Evolutionary conservation across 1,140 invertebrate genomes (phyloP), one percentile per base, ranked within the genome.

Genomic region (Amphibalanus amphitrite): DNA sequence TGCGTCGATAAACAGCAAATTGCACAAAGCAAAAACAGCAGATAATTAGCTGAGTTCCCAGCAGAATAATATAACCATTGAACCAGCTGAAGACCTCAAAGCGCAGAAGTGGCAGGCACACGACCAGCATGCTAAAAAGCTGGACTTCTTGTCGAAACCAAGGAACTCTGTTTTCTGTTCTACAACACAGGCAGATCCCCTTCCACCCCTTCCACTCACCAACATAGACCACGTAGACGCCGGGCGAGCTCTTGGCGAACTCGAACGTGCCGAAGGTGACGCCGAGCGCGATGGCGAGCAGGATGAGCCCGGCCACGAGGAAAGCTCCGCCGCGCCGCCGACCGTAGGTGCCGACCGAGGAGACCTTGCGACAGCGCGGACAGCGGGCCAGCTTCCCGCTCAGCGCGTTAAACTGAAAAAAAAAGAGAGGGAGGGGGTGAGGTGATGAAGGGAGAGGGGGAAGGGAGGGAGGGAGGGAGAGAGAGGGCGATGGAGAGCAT

Each of bases 371-470:
- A 82, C 94, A 97, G 81, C 95, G 92, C 47, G 95, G 93, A 85
- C 95, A 97, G 78, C 93, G 86, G n/a, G 94, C 94, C 72, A 97
- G 83, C 73, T 93, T 89, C 82, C 96, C 97, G 78, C 90, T 92
- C 78, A 95, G 82, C 74, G 91, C 91, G 80, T 96, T 95, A 79
- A 96, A 97, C 91, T 95, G 84, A 59, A 86, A 85, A 75, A 74
- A 73, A 75, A 74, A 73, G 79, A 78, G 76, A 74, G 73, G 73
- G 68, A 15, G 33, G 33, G 33, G 33, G 33, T 38, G 4, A 38
- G 33, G 4, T 10, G 23, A 65, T 4, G 6, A 8, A 65, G 64
- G 40, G 10, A 69, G 68, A 71, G 70, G 13, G n/a, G 33, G 4
- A 73, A 6, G 47, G n/a, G 28, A 74, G 67, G 69, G 69, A 29